These are phyloP conservation scores for Zaprionus nigranus DNA, from an alignment of 1,140 invertebrate genomes.

Conservation along the genomic window DNA sequence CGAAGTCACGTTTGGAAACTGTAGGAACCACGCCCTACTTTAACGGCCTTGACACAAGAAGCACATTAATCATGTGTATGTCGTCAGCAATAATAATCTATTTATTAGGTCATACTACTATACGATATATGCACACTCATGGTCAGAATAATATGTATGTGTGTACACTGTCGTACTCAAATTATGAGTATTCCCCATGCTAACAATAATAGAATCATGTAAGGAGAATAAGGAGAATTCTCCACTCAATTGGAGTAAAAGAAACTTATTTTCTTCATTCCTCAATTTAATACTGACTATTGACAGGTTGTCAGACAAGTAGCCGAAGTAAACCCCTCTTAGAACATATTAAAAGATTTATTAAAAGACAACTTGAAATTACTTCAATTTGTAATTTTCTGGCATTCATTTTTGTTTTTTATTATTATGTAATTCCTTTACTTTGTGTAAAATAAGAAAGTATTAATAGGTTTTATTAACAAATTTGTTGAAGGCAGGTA, in stretches of 20 bases:
- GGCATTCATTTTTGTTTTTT: slow-evolving; percentile 55
- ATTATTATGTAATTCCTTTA: slow-evolving; percentile 81
- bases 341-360: not conserved
- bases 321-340: not conserved
- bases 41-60: not conserved
- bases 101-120: not conserved
- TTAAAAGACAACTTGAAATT: not conserved
- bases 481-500: slow-evolving; percentile 81
- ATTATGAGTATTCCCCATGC: too few species aligned
- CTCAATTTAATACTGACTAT: too few species aligned
- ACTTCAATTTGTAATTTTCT: slow-evolving; percentile 53
- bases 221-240: too few species aligned
- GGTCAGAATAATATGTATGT: too few species aligned
- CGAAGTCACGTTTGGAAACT: not conserved
- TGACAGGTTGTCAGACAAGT: too few species aligned
- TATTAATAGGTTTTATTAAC: slow-evolving; percentile 80
- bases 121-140: not conserved
- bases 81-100: not conserved
- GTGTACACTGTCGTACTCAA: too few species aligned
- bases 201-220: too few species aligned
- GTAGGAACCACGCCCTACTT: not conserved
- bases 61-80: not conserved
- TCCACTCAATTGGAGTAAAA: too few species aligned
- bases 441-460: slow-evolving; percentile 82
- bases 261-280: too few species aligned